Base-by-base conservation (phyloP, 2,113 vertebrate genomes). In the Pycnonotus jocosus region DNA sequence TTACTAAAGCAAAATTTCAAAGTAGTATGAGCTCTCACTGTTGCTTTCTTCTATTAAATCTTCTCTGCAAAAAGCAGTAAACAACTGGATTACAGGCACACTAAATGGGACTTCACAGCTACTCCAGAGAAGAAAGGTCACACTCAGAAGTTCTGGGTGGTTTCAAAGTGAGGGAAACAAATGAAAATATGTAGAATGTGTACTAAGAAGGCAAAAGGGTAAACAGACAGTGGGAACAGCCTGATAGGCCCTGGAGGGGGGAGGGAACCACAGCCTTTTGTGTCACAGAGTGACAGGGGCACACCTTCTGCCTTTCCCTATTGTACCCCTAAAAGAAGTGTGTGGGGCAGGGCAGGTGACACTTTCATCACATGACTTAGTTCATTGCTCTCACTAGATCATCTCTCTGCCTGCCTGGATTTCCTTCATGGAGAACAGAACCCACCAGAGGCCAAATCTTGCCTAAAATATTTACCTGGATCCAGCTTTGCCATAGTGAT, bases 1-100 rank as follows among this genome's bases (percentile, higher is more conserved):
- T 81, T 73, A 76, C 60, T 74, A 77, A 80, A 92, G 35, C 44
- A 96, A 93, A 92, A 71, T 48, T 87, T 95, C 71, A 87, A 87
- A 93, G 42, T 53, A 72, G 9, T 58, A 40, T 78, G 18, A 85
- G 21, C 9, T 66, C 47, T 85, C 33, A 71, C 10, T 91, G 44
- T 30, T 87, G 21, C 31, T 93, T 97, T 90, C 33, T 31, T 68
- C 40, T 88, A 57, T 68, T 93, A 89, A 81, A 85, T 80, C 15
- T 93, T 82, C 30, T 78, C 71, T 45, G 28, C 5, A 60, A 53
- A 93, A 72, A 84, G 24, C 37, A 50, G 12, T 35, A 57, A 93
- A 87, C 25, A 70, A 61, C 18, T 38, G 40, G 30, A 57, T 92
- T 85, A 61, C 10, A 72, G 44, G 71, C 24, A 62, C 74, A 53